These are phyloP conservation scores for Falco peregrinus DNA, from an alignment of 2,797 vertebrate genomes.

Conservation along the genomic window DNA sequence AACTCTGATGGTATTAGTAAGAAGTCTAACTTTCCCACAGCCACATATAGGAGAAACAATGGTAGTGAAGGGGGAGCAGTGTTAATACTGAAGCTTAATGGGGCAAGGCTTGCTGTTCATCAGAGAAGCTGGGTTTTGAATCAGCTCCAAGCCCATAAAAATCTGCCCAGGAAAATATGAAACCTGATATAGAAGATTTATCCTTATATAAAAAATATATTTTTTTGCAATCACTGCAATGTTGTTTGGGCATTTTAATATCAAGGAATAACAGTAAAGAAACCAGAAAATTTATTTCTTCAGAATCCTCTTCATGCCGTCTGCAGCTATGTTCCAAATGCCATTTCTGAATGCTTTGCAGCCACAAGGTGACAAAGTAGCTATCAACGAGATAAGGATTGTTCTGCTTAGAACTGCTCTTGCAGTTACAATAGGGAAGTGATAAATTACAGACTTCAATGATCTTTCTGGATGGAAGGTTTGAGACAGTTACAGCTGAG, in stretches of 20 bases:
- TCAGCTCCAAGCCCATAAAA: conserved; percentile 10
- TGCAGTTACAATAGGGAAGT: conserved; percentile 22
- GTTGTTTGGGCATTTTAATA: background rate
- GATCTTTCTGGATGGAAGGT: conserved; percentile 8
- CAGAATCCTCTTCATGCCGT: background rate
- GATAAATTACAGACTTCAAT: conserved; percentile 39
- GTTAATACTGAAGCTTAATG: conserved; percentile 18
- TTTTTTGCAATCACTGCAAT: background rate
- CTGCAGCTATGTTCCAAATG: background rate
- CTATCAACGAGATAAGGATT: conserved; percentile 41
- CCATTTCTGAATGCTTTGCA: background rate
- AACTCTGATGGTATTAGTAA: conserved; percentile 9
- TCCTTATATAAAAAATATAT: background rate
- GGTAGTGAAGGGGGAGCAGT: background rate
- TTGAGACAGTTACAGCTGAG: conserved; percentile 45
- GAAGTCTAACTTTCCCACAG: conserved; percentile 48
- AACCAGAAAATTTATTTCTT: background rate
- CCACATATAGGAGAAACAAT: conserved; percentile 23
- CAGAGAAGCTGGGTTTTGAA: conserved; percentile 20
- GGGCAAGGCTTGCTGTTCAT: background rate
- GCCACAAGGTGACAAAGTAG: conserved; percentile 23
- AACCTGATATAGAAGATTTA: background rate
- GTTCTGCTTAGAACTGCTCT: background rate
- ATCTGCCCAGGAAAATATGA: background rate
- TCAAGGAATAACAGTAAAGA: background rate